Conservation (phyloP, 2,888 invertebrate species). For the Pyralis farinalis region DNA sequence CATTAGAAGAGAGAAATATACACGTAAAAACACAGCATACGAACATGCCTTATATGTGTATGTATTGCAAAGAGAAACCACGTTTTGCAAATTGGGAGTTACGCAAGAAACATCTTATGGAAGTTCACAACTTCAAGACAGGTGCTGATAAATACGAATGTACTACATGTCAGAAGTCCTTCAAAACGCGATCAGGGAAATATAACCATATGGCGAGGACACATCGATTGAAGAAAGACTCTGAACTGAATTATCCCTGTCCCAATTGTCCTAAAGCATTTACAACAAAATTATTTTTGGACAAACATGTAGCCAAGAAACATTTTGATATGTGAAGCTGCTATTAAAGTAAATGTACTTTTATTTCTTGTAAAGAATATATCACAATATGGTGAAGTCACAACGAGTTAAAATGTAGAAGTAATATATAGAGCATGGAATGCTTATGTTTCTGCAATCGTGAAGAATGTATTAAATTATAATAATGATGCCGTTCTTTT, state of each 20-base stretch:
- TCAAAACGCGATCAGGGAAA: slow-evolving; percentile 68
- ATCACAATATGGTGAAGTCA: slow-evolving; percentile 5
- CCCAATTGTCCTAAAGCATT: slow-evolving; percentile 75
- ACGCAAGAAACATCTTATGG: slow-evolving; percentile 63
- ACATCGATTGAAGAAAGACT: slow-evolving; percentile 64
- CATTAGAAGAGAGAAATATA: slow-evolving; percentile 58
- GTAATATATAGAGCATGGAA: slow-evolving; percentile 7
- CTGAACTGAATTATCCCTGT: slow-evolving; percentile 69
- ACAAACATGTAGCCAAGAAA: slow-evolving; percentile 77
- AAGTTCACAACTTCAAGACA: slow-evolving; percentile 64
- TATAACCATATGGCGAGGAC: slow-evolving; percentile 71
- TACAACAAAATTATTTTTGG: slow-evolving; percentile 75
- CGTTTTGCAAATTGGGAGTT: slow-evolving; percentile 70
- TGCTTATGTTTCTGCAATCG: slow-evolving; percentile 15
- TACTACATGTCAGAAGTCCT: slow-evolving; percentile 61
- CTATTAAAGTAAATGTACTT: background rate
- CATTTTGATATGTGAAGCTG: slow-evolving; percentile 59
- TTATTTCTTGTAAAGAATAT: slow-evolving; percentile 8
- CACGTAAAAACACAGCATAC: slow-evolving; percentile 71
- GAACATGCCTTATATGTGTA: slow-evolving; percentile 63
- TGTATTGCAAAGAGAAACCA: slow-evolving; percentile 66
- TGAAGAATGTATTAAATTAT: slow-evolving; percentile 37
- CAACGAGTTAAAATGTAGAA: background rate
- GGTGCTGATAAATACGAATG: slow-evolving; percentile 69
- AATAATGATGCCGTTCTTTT: slow-evolving; percentile 70